Evolutionary conservation across 2,888 invertebrate species (phyloP).

Genomic region (Agelastica alni): DNA sequence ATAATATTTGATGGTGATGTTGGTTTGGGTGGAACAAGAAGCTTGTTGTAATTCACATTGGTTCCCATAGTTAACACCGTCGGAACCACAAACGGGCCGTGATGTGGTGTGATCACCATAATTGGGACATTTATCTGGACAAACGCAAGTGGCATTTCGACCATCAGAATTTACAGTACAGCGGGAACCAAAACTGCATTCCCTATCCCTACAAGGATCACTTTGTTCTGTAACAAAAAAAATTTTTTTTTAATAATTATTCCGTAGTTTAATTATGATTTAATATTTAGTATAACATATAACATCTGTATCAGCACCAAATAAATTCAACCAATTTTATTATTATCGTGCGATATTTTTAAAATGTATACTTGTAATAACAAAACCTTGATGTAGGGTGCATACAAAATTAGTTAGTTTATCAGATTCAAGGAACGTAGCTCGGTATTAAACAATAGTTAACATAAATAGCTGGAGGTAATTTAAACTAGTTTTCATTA

Average conservation of each 20-base stretch:
- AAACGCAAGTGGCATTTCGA: constrained; percentile 74
- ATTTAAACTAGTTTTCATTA: too few relatives aligned
- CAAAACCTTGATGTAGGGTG: too few relatives aligned
- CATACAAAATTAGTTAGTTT: too few relatives aligned
- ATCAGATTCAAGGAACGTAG: too few relatives aligned
- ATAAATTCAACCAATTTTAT: too few relatives aligned
- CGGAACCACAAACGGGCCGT: constrained; percentile 79
- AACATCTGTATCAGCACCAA: too few relatives aligned
- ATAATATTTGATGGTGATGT: constrained; percentile 79
- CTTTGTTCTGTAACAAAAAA: constrained; percentile 62
- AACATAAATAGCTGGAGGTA: too few relatives aligned
- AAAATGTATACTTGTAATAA: too few relatives aligned
- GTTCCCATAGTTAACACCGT: constrained; percentile 82
- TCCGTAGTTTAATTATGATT: too few relatives aligned
- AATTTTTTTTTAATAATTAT: constrained; percentile 8
- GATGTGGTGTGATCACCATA: constrained; percentile 84
- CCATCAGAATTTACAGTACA: constrained; percentile 73
- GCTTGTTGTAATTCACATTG: constrained; percentile 82
- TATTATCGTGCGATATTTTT: too few relatives aligned
- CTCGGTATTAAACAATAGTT: too few relatives aligned
- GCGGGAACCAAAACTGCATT: constrained; percentile 71
- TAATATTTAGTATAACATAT: too few relatives aligned
- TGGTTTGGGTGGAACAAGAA: constrained; percentile 74
- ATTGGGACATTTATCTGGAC: constrained; percentile 76
- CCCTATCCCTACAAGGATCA: constrained; percentile 72